Conservation (phyloP, 2,797 vertebrate species). For the Acridotheres tristis region DNA sequence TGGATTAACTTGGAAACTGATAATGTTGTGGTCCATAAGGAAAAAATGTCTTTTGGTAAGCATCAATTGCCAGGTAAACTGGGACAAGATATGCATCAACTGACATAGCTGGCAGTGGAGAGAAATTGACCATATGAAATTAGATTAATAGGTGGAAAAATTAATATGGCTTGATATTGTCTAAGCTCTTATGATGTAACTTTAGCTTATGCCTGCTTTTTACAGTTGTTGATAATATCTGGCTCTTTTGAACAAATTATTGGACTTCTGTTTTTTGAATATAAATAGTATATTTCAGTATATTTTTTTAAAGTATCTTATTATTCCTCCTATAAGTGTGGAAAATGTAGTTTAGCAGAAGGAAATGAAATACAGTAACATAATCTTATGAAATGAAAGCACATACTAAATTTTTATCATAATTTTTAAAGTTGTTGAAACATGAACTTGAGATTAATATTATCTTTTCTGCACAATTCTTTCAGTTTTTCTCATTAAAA, state of each 20-base stretch:
- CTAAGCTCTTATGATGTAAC: background rate
- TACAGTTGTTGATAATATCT: background rate
- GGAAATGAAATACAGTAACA: background rate
- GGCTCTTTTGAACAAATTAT: background rate
- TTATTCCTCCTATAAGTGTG: background rate
- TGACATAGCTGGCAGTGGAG: background rate
- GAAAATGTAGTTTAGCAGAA: background rate
- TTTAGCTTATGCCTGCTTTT: background rate
- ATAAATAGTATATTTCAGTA: background rate
- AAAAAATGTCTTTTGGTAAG: background rate
- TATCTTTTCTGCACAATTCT: background rate
- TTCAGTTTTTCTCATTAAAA: background rate
- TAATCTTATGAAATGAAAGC: background rate
- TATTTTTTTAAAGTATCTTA: background rate
- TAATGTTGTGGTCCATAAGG: background rate
- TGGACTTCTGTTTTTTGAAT: background rate
- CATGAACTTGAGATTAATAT: background rate
- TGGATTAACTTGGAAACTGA: background rate
- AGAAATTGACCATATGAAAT: background rate
- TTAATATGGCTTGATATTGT: background rate
- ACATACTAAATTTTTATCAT: background rate
- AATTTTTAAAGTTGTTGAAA: background rate
- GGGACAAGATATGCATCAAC: background rate
- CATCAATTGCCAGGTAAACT: background rate
- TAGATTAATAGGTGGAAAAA: background rate